phyloP scores from a whole-genome alignment of 2,113 vertebrate species.

The Uropsilus gracilis region DNA sequence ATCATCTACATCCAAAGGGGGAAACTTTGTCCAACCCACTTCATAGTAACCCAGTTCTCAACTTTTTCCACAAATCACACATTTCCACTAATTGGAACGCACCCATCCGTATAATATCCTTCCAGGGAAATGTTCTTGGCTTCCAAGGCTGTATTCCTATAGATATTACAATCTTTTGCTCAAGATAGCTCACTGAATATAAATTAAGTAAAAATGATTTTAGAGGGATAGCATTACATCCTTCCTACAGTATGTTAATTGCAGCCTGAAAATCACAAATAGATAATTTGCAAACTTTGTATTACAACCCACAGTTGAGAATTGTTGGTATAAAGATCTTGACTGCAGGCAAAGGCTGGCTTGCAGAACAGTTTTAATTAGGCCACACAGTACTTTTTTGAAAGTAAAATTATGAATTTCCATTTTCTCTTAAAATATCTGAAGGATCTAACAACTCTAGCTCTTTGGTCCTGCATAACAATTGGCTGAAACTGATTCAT shows the following conservation, averaged over 20 bases:
- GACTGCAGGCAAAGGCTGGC: background rate
- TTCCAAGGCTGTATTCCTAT: slow-evolving; percentile 7
- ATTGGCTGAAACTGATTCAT: background rate
- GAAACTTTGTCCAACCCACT: background rate
- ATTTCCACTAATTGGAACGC: slow-evolving; percentile 16
- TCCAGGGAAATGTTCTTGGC: background rate
- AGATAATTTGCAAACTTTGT: background rate
- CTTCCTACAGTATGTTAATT: too few relatives aligned
- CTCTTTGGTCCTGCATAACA: background rate
- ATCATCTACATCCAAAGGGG: background rate
- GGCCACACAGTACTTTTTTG: slow-evolving; percentile 25
- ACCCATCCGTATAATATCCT: background rate
- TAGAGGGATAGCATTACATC: background rate
- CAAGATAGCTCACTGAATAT: background rate
- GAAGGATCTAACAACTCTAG: background rate
- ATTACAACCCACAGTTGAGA: background rate
- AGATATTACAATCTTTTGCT: slow-evolving; percentile 5
- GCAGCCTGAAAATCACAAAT: background rate
- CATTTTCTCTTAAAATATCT: slow-evolving; percentile 41
- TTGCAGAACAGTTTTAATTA: background rate
- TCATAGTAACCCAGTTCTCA: background rate
- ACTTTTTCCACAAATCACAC: background rate
- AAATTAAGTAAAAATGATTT: background rate
- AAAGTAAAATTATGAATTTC: slow-evolving; percentile 32
- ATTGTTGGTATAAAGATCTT: background rate